Percentiles rank a stretch among this genome's conserved stretches.
These are phyloP conservation scores for Melanogrammus aeglefinus DNA, from an alignment of 2,797 vertebrate species.

Conservation along the genomic window DNA sequence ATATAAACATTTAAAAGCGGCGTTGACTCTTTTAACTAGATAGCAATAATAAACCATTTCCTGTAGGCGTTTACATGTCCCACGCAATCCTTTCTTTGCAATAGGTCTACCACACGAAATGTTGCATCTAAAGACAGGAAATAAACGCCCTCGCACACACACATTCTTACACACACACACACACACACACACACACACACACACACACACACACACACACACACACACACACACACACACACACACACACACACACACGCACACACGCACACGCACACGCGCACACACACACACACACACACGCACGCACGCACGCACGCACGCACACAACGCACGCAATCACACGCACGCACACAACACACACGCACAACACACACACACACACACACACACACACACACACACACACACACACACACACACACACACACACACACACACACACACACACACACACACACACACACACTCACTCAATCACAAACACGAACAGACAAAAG, in stretches of 20 bases:
- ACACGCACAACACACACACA: too few species aligned
- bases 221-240: too few species aligned
- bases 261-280: too few species aligned
- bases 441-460: too few species aligned
- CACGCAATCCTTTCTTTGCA: not conserved
- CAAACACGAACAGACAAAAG: too few species aligned
- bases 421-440: too few species aligned
- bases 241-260: too few species aligned
- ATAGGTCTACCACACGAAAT: not conserved
- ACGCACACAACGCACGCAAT: not conserved
- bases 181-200: not conserved
- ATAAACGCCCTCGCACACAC: not conserved
- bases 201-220: too few species aligned
- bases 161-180: not conserved
- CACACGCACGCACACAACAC: too few species aligned
- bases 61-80: not conserved
- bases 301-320: not conserved
- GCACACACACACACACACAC: too few species aligned
- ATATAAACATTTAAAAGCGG: not conserved
- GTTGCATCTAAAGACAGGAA: not conserved
- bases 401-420: conserved; percentile 3
- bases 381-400: not conserved
- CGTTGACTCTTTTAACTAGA: not conserved
- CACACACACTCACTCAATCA: too few species aligned
- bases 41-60: not conserved